Base-by-base conservation (phyloP, 2,113 vertebrate genomes). In the Cebidichthys violaceus region DNA sequence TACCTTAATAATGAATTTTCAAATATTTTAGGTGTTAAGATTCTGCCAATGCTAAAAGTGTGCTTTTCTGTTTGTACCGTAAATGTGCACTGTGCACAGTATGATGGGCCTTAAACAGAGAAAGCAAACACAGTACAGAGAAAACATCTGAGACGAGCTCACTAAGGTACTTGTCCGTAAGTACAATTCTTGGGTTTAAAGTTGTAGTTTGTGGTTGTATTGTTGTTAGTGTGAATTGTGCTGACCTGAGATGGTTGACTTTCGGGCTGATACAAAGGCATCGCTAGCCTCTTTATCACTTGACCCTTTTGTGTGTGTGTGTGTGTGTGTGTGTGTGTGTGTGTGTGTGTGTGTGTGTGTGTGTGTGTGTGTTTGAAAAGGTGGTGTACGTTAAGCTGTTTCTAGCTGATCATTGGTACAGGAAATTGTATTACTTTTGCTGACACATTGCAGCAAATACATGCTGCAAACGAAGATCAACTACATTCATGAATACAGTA, bases 401-500 rank as follows among this genome's bases (percentile, higher is more conserved):
- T 70, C 81, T 72, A 70, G 55, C 64, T 82, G 74, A 88, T 89
- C 73, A 86, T 86, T 70, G 70, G 80, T 86, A 75, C 52, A 59
- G 86, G 3, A 84, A 81, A 79, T 76, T 70, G 20, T 70, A 74
- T 14, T 37, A 85, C 50, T 52, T 82, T 75, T 87, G 84, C 77
- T 83, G 85, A 90, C 82, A 86, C 47, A 70, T 81, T 61, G 76
- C 83, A 87, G 86, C 86, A 78, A 78, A 77, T 41, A 78, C 47
- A 84, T 83, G 83, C 88, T 87, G 88, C 76, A 92, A 88, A 90
- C 79, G 29, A 87, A 92, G 64, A 87, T 80, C 47, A 85, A 77
- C 84, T 93, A 94, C 93, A 94, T 94, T 95, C 93, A 93, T 91
- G 72, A 83, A 86, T 75, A 59, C 55, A 29, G 55, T 59, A 84